Conservation (phyloP, 2,888 invertebrate species). For the Capitulum mitella region DNA sequence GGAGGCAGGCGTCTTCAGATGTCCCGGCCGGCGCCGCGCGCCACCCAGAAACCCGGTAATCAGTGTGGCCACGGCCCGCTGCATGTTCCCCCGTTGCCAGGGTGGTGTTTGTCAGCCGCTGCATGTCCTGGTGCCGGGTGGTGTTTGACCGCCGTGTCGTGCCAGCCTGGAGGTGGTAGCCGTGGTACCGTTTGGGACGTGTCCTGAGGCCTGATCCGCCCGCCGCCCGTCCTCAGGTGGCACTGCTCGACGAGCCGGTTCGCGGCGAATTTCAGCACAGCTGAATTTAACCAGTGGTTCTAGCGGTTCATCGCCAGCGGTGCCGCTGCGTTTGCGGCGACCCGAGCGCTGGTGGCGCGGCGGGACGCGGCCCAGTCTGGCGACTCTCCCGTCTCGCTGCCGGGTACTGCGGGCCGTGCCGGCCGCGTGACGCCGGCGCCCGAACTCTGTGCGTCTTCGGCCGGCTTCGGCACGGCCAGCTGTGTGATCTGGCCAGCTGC, state of each 20-base stretch:
- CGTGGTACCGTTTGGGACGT: no score
- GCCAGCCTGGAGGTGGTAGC: no score
- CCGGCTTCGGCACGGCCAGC: not conserved
- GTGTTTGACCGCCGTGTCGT: no score
- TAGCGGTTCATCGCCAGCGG: slow-evolving; percentile 99
- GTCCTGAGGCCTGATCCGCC: not conserved
- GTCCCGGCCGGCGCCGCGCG: slow-evolving; percentile 8
- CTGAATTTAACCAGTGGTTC: slow-evolving; percentile 99
- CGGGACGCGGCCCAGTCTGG: not conserved
- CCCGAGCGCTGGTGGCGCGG: not conserved
- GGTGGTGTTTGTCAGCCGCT: no score
- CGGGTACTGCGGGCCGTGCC: not conserved
- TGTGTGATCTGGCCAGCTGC: not conserved
- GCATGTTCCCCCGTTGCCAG: no score
- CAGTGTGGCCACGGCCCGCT: no score
- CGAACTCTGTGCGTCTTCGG: no score
- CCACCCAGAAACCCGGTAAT: not conserved
- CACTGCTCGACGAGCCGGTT: slow-evolving; percentile 75
- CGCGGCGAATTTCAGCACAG: slow-evolving; percentile 99
- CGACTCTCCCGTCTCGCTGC: not conserved
- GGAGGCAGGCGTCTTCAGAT: not conserved
- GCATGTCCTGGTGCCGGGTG: not conserved
- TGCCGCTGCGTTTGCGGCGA: slow-evolving; percentile 72
- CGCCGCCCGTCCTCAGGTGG: not conserved
- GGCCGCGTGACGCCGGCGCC: not conserved